Evolutionary conservation across 2,888 invertebrate species (phyloP), one percentile per base, ranked within the genome.

Genomic region (Helicoverpa assulta): DNA sequence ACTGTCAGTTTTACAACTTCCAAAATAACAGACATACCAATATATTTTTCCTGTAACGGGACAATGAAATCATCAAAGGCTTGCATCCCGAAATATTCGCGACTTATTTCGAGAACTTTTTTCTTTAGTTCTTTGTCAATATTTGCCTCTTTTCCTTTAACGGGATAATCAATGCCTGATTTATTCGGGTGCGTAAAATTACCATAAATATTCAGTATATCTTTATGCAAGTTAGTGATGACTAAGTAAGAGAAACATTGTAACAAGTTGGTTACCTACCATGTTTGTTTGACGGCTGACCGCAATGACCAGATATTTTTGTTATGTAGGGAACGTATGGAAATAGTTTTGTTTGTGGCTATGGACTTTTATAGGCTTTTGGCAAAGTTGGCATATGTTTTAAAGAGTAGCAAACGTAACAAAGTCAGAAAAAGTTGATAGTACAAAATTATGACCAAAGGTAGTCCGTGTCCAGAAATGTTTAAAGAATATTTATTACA

Each of bases 11-110:
- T 40, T 47, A 47, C 0, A 47, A 47, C 47, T n/a, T 16, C 47
- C n/a, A n/a, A 43, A 47, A 47, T 16, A 47, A 47, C 47, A 47
- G 47, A 47, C 16, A 10, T 18, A 7, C 19, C 16, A 16, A 16
- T 7, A 50, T 14, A n/a, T 73, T 47, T 73, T 26, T 66, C 67
- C 67, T 73, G 16, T 51, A 71, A 59, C 58, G 66, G 74, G 18
- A 62, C 21, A 51, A 72, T 16, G n/a, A 26, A 54, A 33, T 18
- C 50, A 18, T 50, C 16, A 18, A 18, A 40, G 40, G 12, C 21
- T n/a, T 43, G 57, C 56, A 33, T 63, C 3, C n/a, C 5, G 37
- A 70, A 16, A 21, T 6, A 43, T 61, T 72, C 12, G n/a, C n/a
- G 1, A 19, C 21, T 26, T 8, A 7, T 40, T 40, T 21, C 14